Evolutionary conservation across 37 sponge, comb jelly and placozoan species (phyloP).

Genomic region (Beroe ovata): DNA sequence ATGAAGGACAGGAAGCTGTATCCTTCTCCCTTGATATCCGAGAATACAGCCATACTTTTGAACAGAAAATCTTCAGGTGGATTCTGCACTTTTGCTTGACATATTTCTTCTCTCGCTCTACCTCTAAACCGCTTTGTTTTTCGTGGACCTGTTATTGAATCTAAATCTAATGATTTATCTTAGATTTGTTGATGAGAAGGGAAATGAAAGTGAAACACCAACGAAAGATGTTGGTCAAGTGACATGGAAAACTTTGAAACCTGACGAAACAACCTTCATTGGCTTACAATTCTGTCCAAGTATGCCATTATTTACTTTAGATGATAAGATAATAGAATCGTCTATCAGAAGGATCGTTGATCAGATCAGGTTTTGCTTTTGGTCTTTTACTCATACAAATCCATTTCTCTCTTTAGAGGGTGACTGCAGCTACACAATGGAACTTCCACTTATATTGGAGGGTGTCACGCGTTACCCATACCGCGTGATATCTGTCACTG

Average conservation of each 20-base stretch:
- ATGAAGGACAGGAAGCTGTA: conserved; percentile 19
- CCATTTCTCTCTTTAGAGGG: too few relatives aligned
- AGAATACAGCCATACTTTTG: conserved; percentile 23
- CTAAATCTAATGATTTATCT: too few relatives aligned
- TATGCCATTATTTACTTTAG: too few relatives aligned
- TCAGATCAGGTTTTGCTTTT: too few relatives aligned
- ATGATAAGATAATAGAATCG: too few relatives aligned
- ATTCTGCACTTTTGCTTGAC: background rate
- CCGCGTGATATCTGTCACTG: conserved; percentile 68
- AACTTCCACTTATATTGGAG: conserved; percentile 71
- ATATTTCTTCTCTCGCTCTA: background rate
- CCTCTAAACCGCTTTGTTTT: too few relatives aligned
- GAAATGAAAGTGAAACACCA: background rate
- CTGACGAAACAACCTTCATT: conserved; percentile 32
- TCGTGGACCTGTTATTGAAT: too few relatives aligned
- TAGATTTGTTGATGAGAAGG: background rate
- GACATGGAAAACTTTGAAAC: conserved; percentile 64
- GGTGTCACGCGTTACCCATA: conserved; percentile 69
- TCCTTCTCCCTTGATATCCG: conserved; percentile 20
- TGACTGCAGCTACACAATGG: conserved; percentile 10
- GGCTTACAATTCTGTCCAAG: conserved; percentile 49
- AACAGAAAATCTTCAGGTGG: conserved; percentile 21
- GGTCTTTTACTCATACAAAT: too few relatives aligned
- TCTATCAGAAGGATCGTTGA: too few relatives aligned
- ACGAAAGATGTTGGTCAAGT: background rate